Evolutionary conservation across 2,888 invertebrate genomes (phyloP), one percentile per base, ranked within the genome.

Genomic region (Sesia bembeciformis): DNA sequence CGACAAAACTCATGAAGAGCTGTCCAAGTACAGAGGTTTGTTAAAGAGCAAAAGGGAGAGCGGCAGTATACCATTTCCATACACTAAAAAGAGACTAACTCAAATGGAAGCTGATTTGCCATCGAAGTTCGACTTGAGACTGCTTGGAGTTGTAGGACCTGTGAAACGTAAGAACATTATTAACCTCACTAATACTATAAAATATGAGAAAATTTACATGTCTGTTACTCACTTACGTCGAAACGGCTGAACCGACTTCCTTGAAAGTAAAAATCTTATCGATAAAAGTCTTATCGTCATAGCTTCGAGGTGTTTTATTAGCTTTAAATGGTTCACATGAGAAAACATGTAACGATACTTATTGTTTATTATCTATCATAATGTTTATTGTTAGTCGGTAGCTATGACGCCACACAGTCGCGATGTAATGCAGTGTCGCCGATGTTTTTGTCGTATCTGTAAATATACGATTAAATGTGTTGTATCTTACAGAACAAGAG

Each of bases 41-140:
- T 58, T 58, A 4, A 70, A 58, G 52, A 64, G 67, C 1, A 56
- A 60, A 43, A 72, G 77, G 46, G 68, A 72, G 58, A 52, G 59
- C 4, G 84, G 82, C 42, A 78, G 67, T 2, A 58, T 76, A 4
- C 68, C 74, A 0, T 86, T 84, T 55, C 84, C 84, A 0, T 86
- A 86, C 57, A 64, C 64, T 3, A 57, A 68, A 39, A 23, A 57
- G 0, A 60, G 67, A 6, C 4, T 84, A 3, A 57, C 62, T 2
- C 58, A 68, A 3, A 8, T 72, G 4, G 65, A 57, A 3, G 56
- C 59, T 0, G 58, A 61, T 0, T 57, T 84, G 39, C 86, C 85
- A 2, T 53, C 52, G 1, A 73, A 77, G 56, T 76, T 73, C 49
- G 85, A 86, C 57, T 58, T 67, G 3, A 78, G 85, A 51, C 60